Base-by-base conservation (phyloP, 1,140 invertebrate genomes). In the Ceratitis capitata region DNA sequence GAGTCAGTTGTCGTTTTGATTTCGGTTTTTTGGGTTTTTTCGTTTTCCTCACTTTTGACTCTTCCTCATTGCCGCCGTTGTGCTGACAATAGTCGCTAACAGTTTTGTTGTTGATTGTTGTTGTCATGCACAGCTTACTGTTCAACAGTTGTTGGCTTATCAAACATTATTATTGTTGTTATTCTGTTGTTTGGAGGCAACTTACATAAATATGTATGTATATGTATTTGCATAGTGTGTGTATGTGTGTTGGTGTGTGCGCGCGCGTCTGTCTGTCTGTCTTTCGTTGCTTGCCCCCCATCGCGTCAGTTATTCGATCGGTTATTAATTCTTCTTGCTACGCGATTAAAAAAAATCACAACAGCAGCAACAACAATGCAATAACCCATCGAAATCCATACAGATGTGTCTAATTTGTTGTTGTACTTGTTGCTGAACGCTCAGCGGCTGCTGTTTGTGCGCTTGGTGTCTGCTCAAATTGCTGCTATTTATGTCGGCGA, bases 401-500 rank as follows among this genome's bases (percentile, higher is more conserved):
- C 19, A 14, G 3, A 39, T 53, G 32, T 35, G 32, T 42, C 12
- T 19, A 10, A 49, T 7, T 83, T 83, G 82, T 83, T 83, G 47
- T 83, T 83, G 82, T 51, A n/a, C 26, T 83, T 35, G 32, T 35
- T 7, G 23, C 19, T 23, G 23, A 12, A 82, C 35, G 49, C 7
- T 84, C n/a, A n/a, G 26, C 51, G 47, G 82, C 47, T 83, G 82
- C 47, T 83, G 82, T 83, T 69, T 83, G 23, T 42, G 2, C 47
- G 47, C 51, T 51, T 89, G 88, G 89, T 90, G 89, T 90, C 89
- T 90, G 89, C 86, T 88, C 89, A 90, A 90, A 90, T 90, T 90
- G 89, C 89, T 90, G 89, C 89, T 90, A 90, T 90, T 90, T 90
- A 90, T 90, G 89, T 90, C 87, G 87, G 88, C 89, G 90, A 90